Conservation (phyloP, 2,113 vertebrate species). For the Felis catus region F.catus_Fca126_mat1.0 CM031418.1:104313501-104314000, state of each 20-base stretch:
- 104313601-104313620: too few relatives aligned
- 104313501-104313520: too few relatives aligned
- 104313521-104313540: too few relatives aligned
- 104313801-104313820: not conserved
- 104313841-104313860: not conserved
- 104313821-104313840: not conserved
- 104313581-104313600: too few relatives aligned
- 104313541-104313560: too few relatives aligned
- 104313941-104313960: not conserved
- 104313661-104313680: too few relatives aligned
- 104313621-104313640: too few relatives aligned
- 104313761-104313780: not conserved
- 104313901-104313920: not conserved
- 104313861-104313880: not conserved
- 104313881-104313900: not conserved
- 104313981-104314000: not conserved
- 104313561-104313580: too few relatives aligned
- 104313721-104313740: not conserved
- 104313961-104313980: not conserved
- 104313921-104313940: not conserved
- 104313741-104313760: not conserved
- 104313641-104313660: too few relatives aligned
- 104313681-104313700: not conserved
- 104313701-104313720: not conserved
- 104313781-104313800: not conserved